These are phyloP conservation scores for Cydia pomonella DNA, from an alignment of 1,140 invertebrate species.

Conservation along the genomic window DNA sequence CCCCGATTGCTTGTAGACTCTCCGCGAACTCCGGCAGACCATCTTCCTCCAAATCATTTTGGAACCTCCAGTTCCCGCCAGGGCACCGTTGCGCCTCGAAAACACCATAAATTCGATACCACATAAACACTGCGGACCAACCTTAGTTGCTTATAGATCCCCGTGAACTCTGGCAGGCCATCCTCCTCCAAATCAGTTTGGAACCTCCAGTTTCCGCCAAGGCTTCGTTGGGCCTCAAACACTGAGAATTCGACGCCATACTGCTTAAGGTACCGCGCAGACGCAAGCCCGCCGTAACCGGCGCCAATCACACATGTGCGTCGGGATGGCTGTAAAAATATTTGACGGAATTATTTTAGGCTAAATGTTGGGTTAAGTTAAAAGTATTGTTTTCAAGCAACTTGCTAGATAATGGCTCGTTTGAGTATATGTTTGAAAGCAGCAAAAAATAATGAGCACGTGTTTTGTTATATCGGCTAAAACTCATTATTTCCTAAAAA, in stretches of 20 bases:
- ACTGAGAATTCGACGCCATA: conserved; percentile 70
- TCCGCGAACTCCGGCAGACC: no score
- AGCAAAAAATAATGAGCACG: no score
- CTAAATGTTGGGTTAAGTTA: no score
- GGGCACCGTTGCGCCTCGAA: conserved; percentile 83
- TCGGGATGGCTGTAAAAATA: conserved; percentile 44
- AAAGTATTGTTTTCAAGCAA: no score
- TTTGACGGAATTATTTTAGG: conserved; percentile 21
- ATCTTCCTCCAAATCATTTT: conserved; percentile 81
- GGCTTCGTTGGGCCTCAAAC: conserved; percentile 83
- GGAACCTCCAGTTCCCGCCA: conserved; percentile 88
- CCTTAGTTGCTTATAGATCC: conserved; percentile 86
- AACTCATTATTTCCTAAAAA: no score
- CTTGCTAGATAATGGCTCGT: no score
- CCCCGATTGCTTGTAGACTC: no score
- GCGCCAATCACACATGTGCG: conserved; percentile 70
- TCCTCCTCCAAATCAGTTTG: conserved; percentile 81
- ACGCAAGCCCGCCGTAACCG: conserved; percentile 66
- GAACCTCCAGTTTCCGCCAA: conserved; percentile 89
- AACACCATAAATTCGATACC: no score
- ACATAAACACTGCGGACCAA: conserved; percentile 61
- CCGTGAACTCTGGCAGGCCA: conserved; percentile 84
- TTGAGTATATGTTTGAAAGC: no score
- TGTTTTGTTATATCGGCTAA: no score
- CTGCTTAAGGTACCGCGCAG: conserved; percentile 62